Percentiles rank a stretch among this genome's conserved stretches.
phyloP scores from a whole-genome alignment of 2,113 vertebrate genomes.

The Gymnocephalus cernua region DNA sequence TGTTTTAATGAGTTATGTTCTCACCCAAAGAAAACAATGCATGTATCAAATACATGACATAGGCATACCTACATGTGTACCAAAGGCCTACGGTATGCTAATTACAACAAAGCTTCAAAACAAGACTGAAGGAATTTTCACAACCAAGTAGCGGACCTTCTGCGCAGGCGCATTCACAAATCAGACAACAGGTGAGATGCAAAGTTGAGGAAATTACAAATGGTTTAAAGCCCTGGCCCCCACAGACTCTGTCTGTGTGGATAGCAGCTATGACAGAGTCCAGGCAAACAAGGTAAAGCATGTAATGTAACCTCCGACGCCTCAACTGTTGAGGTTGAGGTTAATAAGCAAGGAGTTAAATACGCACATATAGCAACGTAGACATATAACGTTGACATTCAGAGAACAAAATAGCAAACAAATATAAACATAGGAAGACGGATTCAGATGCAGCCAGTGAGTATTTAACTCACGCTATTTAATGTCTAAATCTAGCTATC shows the following conservation, averaged over 20 bases:
- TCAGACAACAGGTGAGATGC: slow-evolving; percentile 24
- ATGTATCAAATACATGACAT: not conserved
- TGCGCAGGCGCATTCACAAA: slow-evolving; percentile 13
- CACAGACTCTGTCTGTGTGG: not conserved
- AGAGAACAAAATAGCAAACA: not conserved
- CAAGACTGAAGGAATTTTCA: no score
- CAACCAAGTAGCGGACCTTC: not conserved
- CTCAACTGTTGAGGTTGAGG: no score
- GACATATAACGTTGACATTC: not conserved
- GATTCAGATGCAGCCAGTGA: no score
- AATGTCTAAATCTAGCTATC: not conserved
- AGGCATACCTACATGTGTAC: no score
- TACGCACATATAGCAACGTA: not conserved
- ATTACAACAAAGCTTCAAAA: not conserved
- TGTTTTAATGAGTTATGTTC: slow-evolving; percentile 4
- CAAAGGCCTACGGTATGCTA: not conserved
- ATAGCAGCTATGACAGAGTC: not conserved
- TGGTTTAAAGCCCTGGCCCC: not conserved
- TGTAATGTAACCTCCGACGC: not conserved
- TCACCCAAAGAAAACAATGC: not conserved
- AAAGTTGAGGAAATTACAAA: not conserved
- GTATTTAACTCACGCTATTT: slow-evolving; percentile 1
- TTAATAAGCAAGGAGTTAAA: not conserved
- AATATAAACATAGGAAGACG: not conserved
- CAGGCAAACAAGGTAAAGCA: not conserved